These are phyloP conservation scores for Acrossocheilus wenchowensis DNA, from an alignment of 2,797 vertebrate species.

Conservation along the genomic window DNA sequence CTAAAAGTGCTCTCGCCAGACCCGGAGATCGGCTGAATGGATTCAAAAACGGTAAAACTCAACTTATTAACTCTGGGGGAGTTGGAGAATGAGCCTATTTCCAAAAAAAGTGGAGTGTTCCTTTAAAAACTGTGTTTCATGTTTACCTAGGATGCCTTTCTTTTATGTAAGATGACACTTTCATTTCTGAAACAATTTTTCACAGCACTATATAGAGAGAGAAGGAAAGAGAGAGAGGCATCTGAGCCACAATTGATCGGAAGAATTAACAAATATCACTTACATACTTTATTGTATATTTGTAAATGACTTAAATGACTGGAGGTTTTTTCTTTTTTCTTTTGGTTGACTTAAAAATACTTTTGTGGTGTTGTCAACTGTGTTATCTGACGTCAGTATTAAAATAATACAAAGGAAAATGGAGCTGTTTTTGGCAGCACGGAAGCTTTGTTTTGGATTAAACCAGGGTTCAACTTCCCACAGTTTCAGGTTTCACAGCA, in stretches of 20 bases:
- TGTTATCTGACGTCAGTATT: background rate
- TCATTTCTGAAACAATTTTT: too few species aligned
- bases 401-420: background rate
- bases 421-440: background rate
- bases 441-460: background rate
- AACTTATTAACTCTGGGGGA: too few species aligned
- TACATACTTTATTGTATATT: background rate
- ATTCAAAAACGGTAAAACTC: too few species aligned
- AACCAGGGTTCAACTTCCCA: background rate
- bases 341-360: background rate
- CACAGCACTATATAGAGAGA: background rate
- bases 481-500: background rate
- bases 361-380: background rate
- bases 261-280: too few species aligned
- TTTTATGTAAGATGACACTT: background rate
- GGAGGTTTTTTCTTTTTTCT: too few species aligned
- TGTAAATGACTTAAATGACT: background rate
- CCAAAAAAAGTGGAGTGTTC: too few species aligned
- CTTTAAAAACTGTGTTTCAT: too few species aligned
- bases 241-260: background rate
- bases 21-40: too few species aligned
- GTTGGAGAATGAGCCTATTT: too few species aligned
- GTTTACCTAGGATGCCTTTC: too few species aligned
- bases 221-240: background rate
- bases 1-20: too few species aligned